These are phyloP conservation scores for Oscheius myriophilus DNA, from an alignment of 2,888 invertebrate genomes.

Conservation along the genomic window DNA sequence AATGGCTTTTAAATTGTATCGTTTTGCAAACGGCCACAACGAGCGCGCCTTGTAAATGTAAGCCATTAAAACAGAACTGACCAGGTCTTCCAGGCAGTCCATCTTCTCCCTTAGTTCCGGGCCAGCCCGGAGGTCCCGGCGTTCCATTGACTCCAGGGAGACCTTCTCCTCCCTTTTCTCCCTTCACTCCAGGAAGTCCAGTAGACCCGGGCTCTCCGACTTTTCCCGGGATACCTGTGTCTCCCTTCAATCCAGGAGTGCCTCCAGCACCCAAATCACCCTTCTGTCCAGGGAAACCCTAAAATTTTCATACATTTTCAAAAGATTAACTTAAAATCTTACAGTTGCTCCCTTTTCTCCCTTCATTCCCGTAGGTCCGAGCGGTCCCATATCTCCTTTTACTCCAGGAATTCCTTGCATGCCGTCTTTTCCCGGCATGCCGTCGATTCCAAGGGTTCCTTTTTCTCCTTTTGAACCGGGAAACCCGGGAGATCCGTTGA, in stretches of 20 bases:
- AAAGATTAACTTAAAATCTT: too few relatives aligned
- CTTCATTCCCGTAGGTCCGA: conserved; percentile 61
- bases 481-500: conserved; percentile 58
- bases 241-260: conserved; percentile 58
- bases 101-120: conserved; percentile 61
- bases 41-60: too few relatives aligned
- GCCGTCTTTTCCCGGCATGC: conserved; percentile 50
- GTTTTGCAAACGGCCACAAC: too few relatives aligned
- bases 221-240: conserved; percentile 46
- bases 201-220: conserved; percentile 53
- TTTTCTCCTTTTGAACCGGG: conserved; percentile 58
- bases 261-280: conserved; percentile 54
- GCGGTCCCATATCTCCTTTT: conserved; percentile 56
- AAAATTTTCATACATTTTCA: not conserved
- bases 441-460: conserved; percentile 48
- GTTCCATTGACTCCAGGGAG: conserved; percentile 54
- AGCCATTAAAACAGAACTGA: not conserved
- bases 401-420: conserved; percentile 60
- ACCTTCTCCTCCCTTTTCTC: conserved; percentile 60
- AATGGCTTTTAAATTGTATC: too few relatives aligned
- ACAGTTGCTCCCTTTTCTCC: conserved; percentile 60
- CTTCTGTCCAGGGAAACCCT: conserved; percentile 62
- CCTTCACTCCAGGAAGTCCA: conserved; percentile 52
- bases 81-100: conserved; percentile 60
- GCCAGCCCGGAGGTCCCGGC: conserved; percentile 61